Conservation (phyloP, 2,888 invertebrate species). For the Zaprionus bogoriensis region DNA sequence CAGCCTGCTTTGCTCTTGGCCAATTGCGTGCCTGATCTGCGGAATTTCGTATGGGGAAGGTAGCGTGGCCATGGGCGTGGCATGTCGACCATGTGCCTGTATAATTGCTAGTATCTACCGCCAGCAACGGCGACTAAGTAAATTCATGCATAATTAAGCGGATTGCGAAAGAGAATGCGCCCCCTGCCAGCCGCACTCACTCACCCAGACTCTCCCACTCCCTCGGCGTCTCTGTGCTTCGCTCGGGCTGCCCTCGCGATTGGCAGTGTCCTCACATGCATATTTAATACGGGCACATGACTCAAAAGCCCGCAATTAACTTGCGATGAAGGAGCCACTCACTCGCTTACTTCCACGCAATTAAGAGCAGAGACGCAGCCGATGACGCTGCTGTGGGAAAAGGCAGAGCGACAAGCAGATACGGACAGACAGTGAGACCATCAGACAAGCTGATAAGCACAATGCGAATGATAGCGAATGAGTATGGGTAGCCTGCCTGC, state of each 20-base stretch:
- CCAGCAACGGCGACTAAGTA: slow-evolving; percentile 43
- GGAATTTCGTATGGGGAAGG: background rate
- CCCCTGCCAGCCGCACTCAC: background rate
- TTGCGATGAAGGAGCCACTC: slow-evolving; percentile 59
- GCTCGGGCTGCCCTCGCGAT: slow-evolving; percentile 4
- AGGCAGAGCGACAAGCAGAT: background rate
- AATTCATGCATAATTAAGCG: slow-evolving; percentile 63
- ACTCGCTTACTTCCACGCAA: slow-evolving; percentile 62
- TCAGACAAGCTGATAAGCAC: background rate
- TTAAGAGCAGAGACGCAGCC: slow-evolving; percentile 39
- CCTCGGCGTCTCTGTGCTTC: background rate
- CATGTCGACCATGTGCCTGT: slow-evolving; percentile 35
- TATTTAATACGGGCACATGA: slow-evolving; percentile 59
- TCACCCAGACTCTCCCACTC: slow-evolving; percentile 3
- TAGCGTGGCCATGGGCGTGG: background rate
- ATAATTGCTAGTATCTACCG: slow-evolving; percentile 46
- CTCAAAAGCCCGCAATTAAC: slow-evolving; percentile 64
- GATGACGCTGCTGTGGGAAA: slow-evolving; percentile 12
- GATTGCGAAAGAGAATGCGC: slow-evolving; percentile 42
- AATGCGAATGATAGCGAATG: background rate
- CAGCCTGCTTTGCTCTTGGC: background rate
- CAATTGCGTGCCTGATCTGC: background rate
- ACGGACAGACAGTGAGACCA: background rate
- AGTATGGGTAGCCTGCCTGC: background rate
- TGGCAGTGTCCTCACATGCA: slow-evolving; percentile 48